These are phyloP conservation scores for Calameuta pallipes DNA, from an alignment of 2,888 invertebrate species.

Conservation along the genomic window DNA sequence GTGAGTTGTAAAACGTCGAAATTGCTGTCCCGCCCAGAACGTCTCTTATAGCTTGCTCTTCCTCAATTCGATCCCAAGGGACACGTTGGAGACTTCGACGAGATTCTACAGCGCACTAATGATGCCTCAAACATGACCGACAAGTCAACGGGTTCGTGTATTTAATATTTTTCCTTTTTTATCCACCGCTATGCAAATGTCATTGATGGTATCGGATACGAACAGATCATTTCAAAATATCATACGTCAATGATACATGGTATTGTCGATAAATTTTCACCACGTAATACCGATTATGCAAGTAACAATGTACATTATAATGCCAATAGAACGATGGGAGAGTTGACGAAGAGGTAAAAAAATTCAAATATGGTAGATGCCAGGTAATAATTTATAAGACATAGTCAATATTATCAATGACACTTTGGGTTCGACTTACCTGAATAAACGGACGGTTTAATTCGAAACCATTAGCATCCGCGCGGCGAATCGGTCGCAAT, in stretches of 20 bases:
- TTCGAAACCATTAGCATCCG: conserved; percentile 59
- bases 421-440: conserved; percentile 16
- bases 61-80: conserved; percentile 5
- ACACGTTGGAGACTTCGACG: conserved; percentile 1
- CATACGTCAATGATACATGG: background rate
- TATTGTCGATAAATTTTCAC: background rate
- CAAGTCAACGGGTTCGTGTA: conserved; percentile 1
- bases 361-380: background rate
- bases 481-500: conserved; percentile 58
- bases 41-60: background rate
- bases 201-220: background rate
- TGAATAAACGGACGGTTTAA: conserved; percentile 43
- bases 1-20: conserved; percentile 40
- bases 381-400: background rate
- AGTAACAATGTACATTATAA: background rate
- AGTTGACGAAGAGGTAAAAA: background rate
- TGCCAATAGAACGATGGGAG: background rate
- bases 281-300: background rate
- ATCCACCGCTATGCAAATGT: background rate
- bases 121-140: background rate
- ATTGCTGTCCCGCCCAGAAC: conserved; percentile 20
- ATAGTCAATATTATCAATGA: background rate
- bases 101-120: conserved; percentile 1
- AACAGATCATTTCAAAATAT: background rate
- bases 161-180: background rate